A percentile compares a stretch with the other conserved stretches of the same genome.
phyloP scores from a whole-genome alignment of 2,113 vertebrate genomes.

The Aegithalos caudatus region DNA sequence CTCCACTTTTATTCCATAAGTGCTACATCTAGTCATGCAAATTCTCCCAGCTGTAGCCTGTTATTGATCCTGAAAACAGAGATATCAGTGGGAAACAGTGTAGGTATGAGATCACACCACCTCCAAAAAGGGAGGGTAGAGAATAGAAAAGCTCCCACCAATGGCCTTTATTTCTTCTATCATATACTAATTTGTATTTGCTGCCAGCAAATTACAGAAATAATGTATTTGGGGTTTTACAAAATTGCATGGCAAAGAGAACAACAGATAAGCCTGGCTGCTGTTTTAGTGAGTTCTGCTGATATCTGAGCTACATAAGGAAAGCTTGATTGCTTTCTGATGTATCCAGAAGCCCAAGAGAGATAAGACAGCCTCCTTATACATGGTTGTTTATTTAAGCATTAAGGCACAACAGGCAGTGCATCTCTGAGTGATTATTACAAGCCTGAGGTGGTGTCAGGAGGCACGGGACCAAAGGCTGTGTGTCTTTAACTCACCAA shows the following conservation, averaged over 20 bases:
- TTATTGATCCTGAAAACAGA: conserved; percentile 53
- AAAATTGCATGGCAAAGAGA: conserved; percentile 52
- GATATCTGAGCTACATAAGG: conserved; percentile 33
- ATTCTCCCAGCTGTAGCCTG: conserved; percentile 35
- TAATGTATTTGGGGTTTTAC: conserved; percentile 30
- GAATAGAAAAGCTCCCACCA: not conserved
- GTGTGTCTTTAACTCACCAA: not conserved
- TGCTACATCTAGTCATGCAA: conserved; percentile 63
- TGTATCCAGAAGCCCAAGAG: conserved; percentile 56
- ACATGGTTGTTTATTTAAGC: conserved; percentile 56
- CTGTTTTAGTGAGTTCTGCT: conserved; percentile 48
- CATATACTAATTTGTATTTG: conserved; percentile 24
- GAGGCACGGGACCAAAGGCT: conserved; percentile 11
- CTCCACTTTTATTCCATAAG: conserved; percentile 47
- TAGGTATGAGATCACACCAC: conserved; percentile 22
- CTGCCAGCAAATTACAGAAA: conserved; percentile 33
- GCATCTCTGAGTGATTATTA: conserved; percentile 45
- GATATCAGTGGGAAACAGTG: not conserved
- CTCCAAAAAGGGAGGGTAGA: conserved; percentile 2
- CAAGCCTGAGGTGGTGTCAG: conserved; percentile 49
- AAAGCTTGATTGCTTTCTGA: conserved; percentile 55
- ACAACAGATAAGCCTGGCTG: conserved; percentile 41
- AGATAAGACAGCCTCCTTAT: conserved; percentile 52
- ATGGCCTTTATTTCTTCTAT: conserved; percentile 12
- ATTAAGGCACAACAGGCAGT: conserved; percentile 53